Evolutionary conservation across 2,888 invertebrate genomes (phyloP).

Genomic region (Acleris holmiana): DNA sequence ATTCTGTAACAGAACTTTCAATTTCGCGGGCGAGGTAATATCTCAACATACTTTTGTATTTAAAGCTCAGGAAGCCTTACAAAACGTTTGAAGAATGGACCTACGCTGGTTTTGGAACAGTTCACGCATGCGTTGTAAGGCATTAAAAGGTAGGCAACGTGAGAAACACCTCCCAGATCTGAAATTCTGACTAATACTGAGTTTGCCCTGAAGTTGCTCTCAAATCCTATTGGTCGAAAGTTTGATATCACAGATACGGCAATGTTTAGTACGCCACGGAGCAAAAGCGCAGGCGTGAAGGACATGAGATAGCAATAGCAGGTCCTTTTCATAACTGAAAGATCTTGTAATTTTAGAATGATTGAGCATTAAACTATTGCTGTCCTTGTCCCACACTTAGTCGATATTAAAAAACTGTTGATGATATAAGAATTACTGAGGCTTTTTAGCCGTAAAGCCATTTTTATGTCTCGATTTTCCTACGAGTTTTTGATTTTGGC

Average conservation of each 20-base stretch:
- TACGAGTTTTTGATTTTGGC: background rate
- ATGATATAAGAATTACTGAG: background rate
- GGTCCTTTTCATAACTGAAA: constrained; percentile 10
- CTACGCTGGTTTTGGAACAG: constrained; percentile 8
- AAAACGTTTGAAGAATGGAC: constrained; percentile 16
- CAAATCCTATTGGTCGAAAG: constrained; percentile 33
- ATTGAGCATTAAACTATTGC: constrained; percentile 22
- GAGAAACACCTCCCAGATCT: constrained; percentile 19
- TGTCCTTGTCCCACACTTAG: constrained; percentile 31
- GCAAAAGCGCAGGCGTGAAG: constrained; percentile 8
- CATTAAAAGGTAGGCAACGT: constrained; percentile 8
- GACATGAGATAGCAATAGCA: constrained; percentile 22
- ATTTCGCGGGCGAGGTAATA: constrained; percentile 18
- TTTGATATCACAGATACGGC: constrained; percentile 36
- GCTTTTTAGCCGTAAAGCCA: constrained; percentile 12
- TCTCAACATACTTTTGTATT: constrained; percentile 5
- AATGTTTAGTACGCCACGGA: constrained; percentile 17
- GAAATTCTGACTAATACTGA: constrained; percentile 26
- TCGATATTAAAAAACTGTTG: background rate
- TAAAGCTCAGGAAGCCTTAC: constrained; percentile 9
- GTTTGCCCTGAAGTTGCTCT: constrained; percentile 18
- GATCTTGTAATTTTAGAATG: constrained; percentile 32
- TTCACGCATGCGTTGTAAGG: constrained; percentile 21
- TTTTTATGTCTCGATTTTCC: constrained; percentile 18
- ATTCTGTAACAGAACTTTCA: background rate